phyloP scores from a whole-genome alignment of 2,113 vertebrate species.

The Hemichromis elongatus region DNA sequence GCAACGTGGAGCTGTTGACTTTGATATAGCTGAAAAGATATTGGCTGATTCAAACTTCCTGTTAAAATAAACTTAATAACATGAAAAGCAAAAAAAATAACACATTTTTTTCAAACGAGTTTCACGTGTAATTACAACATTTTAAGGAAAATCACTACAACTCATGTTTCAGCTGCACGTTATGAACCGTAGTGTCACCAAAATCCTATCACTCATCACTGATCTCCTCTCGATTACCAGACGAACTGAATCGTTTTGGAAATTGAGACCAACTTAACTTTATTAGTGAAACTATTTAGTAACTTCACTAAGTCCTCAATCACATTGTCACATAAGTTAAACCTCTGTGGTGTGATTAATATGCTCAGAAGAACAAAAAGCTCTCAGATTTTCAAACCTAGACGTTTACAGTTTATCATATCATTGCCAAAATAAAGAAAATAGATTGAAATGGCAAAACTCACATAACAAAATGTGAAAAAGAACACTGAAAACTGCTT shows the following conservation, averaged over 20 bases:
- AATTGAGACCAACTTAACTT: not conserved
- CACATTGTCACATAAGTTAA: too few relatives aligned
- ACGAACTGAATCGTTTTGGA: not conserved
- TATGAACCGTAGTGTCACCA: rapidly evolving
- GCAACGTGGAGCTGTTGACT: not conserved
- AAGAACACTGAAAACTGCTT: not conserved
- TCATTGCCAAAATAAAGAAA: not conserved
- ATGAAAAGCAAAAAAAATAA: not conserved
- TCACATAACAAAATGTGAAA: not conserved
- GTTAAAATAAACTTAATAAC: not conserved
- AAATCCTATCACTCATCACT: not conserved
- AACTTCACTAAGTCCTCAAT: too few relatives aligned
- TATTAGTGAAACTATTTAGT: too few relatives aligned
- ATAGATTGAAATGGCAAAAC: not conserved
- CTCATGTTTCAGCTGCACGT: not conserved
- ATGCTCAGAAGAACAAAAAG: too few relatives aligned
- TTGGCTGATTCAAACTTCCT: not conserved
- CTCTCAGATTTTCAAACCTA: too few relatives aligned
- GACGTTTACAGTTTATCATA: not conserved
- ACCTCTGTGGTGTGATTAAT: too few relatives aligned
- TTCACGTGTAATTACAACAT: not conserved
- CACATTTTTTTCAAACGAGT: not conserved
- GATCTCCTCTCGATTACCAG: not conserved
- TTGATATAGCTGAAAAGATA: not conserved
- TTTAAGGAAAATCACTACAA: not conserved